Evolutionary conservation across 2,113 vertebrate genomes (phyloP), one percentile per base, ranked within the genome.

Genomic region (Mystacornis crossleyi): DNA sequence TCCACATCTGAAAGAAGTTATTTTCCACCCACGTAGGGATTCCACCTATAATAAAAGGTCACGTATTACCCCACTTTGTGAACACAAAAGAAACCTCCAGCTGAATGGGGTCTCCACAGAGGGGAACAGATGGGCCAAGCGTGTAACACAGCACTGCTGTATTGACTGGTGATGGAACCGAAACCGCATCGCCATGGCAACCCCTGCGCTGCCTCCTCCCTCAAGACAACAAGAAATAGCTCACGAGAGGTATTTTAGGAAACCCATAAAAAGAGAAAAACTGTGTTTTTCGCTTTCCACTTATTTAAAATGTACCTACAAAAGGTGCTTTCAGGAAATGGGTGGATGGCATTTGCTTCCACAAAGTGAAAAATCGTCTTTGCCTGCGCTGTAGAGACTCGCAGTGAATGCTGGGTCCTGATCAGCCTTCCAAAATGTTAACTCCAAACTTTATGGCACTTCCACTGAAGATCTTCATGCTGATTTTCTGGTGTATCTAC

Each of bases 171-270:
- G 92, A 96, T 93, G 93, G 93, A 93, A 72, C 82, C 45, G 71
- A 65, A 83, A 89, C 50, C 58, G 1, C 77, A 71, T 97, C 62
- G 34, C 96, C 95, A 86, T 94, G 88, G 95, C 90, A 96, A 93
- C 95, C 54, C 66, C 89, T 29, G 33, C 36, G 17, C 88, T 79
- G 84, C 92, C 95, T 91, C 92, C 91, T 91, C 91, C 93, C 89
- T 93, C 86, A 70, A 86, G 81, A 85, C 84, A 87, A 82, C 48
- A 67, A 87, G 72, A 81, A 95, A 94, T 91, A 90, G 93, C 95
- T 97, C 95, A 69, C 12, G 2, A 81, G 90, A 96, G 92, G 87
- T 97, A 97, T 96, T 97, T 96, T 69, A 90, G 92, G 96, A 94
- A 80, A 90, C 20, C 74, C 91, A 36, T 58, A 73, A 77, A 88